Percentiles rank a stretch among this genome's conserved stretches.
Conservation (phyloP, 2,797 vertebrate species). For the Pygocentrus nattereri region DNA sequence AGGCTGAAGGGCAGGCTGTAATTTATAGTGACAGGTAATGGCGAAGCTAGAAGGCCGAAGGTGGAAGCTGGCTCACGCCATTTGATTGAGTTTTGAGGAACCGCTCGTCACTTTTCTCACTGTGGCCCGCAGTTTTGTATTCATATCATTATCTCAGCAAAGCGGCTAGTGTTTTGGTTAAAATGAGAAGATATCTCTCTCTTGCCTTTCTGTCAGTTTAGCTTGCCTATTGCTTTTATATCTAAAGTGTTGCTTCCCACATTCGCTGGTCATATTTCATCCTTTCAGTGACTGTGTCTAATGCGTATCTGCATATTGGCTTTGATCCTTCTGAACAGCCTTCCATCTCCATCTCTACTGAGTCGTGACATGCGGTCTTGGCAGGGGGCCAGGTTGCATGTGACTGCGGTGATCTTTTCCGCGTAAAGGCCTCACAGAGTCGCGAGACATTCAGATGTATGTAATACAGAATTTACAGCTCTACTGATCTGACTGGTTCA, state of each 20-base stretch:
- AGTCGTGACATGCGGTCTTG: not conserved
- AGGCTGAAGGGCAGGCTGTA: not conserved
- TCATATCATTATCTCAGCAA: not conserved
- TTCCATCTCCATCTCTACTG: not conserved
- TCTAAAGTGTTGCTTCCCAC: slow-evolving; percentile 3
- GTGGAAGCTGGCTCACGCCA: not conserved
- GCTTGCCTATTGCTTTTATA: not conserved
- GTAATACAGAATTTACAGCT: not conserved
- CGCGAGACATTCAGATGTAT: not conserved
- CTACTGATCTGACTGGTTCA: not conserved
- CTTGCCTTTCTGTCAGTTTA: not conserved
- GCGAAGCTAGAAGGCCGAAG: not conserved
- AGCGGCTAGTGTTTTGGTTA: not conserved
- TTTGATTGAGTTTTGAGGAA: not conserved
- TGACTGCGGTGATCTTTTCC: not conserved
- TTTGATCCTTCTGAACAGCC: slow-evolving; percentile 38
- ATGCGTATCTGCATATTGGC: slow-evolving; percentile 28
- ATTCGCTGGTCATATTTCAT: slow-evolving; percentile 8
- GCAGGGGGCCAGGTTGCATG: slow-evolving; percentile 4
- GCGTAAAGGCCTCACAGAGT: not conserved
- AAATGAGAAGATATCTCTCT: not conserved
- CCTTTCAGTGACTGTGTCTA: not conserved
- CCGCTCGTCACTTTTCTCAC: not conserved
- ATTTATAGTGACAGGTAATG: slow-evolving; percentile 11
- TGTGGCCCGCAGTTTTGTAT: not conserved